Base-by-base conservation (phyloP, 2,113 vertebrate genomes). In the Hemiscyllium ocellatum region DNA sequence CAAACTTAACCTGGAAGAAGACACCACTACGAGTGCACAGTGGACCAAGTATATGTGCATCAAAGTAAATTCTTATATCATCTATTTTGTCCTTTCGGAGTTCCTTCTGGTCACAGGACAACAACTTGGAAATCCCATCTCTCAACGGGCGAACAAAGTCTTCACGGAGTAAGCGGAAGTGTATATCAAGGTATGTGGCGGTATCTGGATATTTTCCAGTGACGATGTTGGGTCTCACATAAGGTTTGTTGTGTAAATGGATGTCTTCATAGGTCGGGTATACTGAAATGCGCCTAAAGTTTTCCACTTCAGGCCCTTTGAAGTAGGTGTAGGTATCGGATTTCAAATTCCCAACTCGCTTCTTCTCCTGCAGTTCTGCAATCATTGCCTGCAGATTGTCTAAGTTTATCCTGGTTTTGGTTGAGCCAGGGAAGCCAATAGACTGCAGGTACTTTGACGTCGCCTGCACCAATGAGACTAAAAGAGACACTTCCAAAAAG, bases 141-240 rank as follows among this genome's bases (percentile, higher is more conserved):
- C 97, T 93, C 15, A 97, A 94, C 47, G 97, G 97, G 19, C 96
- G 96, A 72, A 97, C 26, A 56, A 97, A 96, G 68, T 97, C 97
- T 95, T 97, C 96, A 19, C 96, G 95, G 22, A 96, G 87, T 22
- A 97, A 96, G 20, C 97, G 96, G 95, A 97, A 97, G n/a, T 97
- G 97, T 2, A 96, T 97, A 68, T 97, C 97, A 52, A 97, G 95
- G 96, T 97, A 97, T 2, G 86, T 96, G 4, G 37, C 33, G 3
- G 95, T 94, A 78, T 96, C 96, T 72, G 66, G 12, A 95, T 96
- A 97, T 42, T 68, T 96, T 52, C 96, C 96, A 33, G 37, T 70
- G n/a, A 96, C 61, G 10, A 96, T 95, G 85, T 97, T 97, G 26
- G 96, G 96, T 26, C 96, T 96, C 95, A 97, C 95, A 20, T 83